These are phyloP conservation scores for Onychomys arenicola DNA, from an alignment of 2,797 vertebrate species.

Conservation along the genomic window DNA sequence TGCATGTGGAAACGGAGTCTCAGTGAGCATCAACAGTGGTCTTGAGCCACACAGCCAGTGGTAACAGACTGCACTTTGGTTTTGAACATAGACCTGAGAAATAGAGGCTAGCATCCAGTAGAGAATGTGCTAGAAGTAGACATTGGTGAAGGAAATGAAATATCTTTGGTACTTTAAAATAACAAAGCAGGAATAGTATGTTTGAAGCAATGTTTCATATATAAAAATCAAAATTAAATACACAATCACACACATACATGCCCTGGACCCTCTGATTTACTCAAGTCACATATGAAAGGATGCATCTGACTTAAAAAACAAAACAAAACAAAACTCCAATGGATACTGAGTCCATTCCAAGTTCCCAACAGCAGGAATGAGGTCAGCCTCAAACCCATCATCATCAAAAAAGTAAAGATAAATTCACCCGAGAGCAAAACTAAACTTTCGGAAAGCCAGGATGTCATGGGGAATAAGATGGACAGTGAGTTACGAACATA, in stretches of 20 bases:
- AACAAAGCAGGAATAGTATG: not conserved
- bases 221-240: not conserved
- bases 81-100: not conserved
- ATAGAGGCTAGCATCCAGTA: not conserved
- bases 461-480: conserved; percentile 86
- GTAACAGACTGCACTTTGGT: not conserved
- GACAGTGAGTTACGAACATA: conserved; percentile 89
- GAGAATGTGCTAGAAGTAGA: not conserved
- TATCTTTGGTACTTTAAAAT: not conserved
- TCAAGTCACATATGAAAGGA: not conserved
- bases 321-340: conserved; percentile 37
- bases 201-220: not conserved
- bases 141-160: not conserved
- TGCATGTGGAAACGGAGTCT: not conserved
- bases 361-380: conserved; percentile 79
- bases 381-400: conserved; percentile 79
- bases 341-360: conserved; percentile 78
- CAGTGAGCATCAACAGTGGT: no score
- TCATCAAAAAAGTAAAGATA: conserved; percentile 82
- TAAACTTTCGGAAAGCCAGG: conserved; percentile 84
- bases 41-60: not conserved
- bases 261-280: not conserved
- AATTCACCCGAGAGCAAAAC: conserved; percentile 83
- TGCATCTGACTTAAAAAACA: conserved; percentile 9
- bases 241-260: not conserved